A percentile compares a stretch with the other conserved stretches of the same genome.
These are phyloP conservation scores for Hylomyscus alleni DNA, from an alignment of 2,797 vertebrate species.

Conservation along the genomic window DNA sequence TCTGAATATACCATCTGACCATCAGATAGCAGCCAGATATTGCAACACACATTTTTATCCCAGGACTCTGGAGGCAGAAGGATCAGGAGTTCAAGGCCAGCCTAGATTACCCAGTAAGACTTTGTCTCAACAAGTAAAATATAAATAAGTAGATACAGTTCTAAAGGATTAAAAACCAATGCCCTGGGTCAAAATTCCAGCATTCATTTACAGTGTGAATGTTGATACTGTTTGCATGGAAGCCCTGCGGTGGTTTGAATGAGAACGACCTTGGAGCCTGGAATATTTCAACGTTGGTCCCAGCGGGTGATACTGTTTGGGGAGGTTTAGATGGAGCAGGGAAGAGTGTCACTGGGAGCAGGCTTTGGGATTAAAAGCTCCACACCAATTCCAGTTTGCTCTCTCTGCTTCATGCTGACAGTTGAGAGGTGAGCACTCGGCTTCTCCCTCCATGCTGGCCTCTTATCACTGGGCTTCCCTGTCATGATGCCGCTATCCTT, in stretches of 20 bases:
- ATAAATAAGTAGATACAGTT: background rate
- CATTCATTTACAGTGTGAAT: constrained; percentile 16
- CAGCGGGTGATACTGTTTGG: background rate
- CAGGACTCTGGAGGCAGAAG: background rate
- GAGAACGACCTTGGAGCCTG: background rate
- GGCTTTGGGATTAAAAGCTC: background rate
- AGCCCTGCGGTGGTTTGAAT: background rate
- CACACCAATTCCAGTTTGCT: fast-evolving
- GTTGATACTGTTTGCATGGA: background rate
- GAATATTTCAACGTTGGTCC: background rate
- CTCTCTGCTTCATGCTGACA: too few species aligned
- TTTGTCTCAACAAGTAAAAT: background rate
- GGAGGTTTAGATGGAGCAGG: background rate
- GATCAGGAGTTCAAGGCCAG: background rate
- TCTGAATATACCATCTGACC: background rate
- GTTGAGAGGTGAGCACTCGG: background rate
- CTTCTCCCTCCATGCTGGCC: background rate
- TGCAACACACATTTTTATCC: background rate
- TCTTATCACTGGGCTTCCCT: background rate
- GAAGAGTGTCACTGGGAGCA: background rate
- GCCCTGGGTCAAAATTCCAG: constrained; percentile 17
- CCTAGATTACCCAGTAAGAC: background rate
- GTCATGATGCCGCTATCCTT: background rate
- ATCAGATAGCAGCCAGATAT: background rate
- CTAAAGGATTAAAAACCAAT: constrained; percentile 20